Conservation (phyloP, 92 coral and sea anemone genomes). For the Porites divaricata region DNA sequence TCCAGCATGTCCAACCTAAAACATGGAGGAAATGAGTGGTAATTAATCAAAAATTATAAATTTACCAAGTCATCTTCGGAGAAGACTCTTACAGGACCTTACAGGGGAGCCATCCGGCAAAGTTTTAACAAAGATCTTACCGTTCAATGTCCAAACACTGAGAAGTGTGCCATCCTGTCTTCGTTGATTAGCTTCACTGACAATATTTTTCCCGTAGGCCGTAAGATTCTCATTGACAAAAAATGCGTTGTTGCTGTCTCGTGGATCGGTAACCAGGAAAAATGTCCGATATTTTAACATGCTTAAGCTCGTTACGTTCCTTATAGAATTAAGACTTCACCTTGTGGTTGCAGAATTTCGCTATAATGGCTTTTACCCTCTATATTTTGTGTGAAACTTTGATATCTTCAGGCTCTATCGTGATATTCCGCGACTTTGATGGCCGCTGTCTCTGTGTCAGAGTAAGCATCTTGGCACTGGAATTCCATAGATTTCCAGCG, state of each 20-base stretch:
- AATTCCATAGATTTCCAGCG: too few species aligned
- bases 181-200: constrained; percentile 1
- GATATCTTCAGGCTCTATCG: neutral
- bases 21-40: too few species aligned
- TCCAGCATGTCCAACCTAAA: too few species aligned
- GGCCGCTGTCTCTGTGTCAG: neutral
- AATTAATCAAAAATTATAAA: too few species aligned
- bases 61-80: neutral
- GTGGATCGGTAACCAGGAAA: neutral
- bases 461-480: neutral
- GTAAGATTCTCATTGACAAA: constrained; percentile 1
- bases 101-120: constrained; percentile 6
- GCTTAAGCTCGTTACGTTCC: neutral
- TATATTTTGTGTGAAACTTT: neutral
- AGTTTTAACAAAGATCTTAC: neutral
- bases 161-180: constrained; percentile 5
- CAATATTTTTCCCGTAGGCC: neutral
- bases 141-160: constrained; percentile 3
- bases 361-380: neutral
- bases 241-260: neutral
- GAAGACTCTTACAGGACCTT: neutral
- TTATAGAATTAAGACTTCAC: neutral
- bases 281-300: neutral
- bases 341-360: neutral
- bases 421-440: neutral